Conservation (phyloP, 1,140 invertebrate genomes). For the Asobara japonica region DNA sequence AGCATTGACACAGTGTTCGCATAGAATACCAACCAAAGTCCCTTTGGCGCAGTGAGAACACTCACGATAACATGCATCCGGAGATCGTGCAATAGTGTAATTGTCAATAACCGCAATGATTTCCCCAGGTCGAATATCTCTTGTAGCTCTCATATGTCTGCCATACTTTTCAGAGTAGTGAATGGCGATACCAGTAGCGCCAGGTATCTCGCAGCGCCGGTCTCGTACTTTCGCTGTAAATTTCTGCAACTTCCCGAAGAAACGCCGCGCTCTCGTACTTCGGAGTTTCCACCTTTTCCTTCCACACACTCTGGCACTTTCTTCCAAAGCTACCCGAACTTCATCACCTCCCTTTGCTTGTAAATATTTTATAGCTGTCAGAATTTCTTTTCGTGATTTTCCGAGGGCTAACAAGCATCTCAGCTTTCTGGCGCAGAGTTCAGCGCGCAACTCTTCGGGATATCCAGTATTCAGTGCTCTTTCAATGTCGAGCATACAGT, state of each 20-base stretch:
- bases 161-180: conserved; percentile 64
- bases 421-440: conserved; percentile 4
- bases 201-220: conserved; percentile 5
- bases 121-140: conserved; percentile 76
- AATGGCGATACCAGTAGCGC: neutral
- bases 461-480: conserved; percentile 5
- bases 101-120: conserved; percentile 80
- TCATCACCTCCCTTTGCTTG: neutral
- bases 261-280: too few relatives aligned
- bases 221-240: neutral
- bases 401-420: neutral
- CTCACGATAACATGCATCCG: conserved; percentile 69
- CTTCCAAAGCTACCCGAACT: neutral
- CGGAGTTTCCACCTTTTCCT: neutral
- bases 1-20: conserved; percentile 70
- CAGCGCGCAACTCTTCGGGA: conserved; percentile 11
- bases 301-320: neutral
- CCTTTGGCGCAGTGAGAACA: conserved; percentile 80
- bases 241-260: neutral
- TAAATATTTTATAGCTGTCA: neutral
- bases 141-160: conserved; percentile 71
- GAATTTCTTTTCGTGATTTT: neutral
- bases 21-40: conserved; percentile 71
- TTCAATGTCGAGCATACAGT: conserved; percentile 26
- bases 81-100: conserved; percentile 74